Evolutionary conservation across 2,113 vertebrate genomes (phyloP), one percentile per base, ranked within the genome.

Genomic region (Orycteropus afer): DNA sequence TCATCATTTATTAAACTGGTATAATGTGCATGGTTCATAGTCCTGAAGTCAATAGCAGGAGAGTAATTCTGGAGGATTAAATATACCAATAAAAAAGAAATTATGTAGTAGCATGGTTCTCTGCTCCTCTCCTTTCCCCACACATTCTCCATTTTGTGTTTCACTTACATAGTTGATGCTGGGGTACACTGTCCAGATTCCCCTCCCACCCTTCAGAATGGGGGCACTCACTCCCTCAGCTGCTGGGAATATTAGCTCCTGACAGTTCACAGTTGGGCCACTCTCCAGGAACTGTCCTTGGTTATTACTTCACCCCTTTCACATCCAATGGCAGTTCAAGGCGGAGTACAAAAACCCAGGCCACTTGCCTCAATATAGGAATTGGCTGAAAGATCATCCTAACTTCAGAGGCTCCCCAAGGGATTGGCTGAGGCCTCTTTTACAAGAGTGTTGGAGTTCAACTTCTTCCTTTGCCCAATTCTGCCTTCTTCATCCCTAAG

Each of bases 1-100:
- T 99, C 99, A 94, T 98, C 98, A 97, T 99, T 99, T 98, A 99
- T 99, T 93, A 98, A 98, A 93, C 99, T 99, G 96, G 99, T 99
- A 92, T 99, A 99, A 98, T 98, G 99, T 83, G 97, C 98, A 98
- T 99, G 97, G 97, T 99, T 99, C 97, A 99, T 97, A 96, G 98
- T 98, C 97, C 99, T 99, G 98, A 99, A 99, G 98, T 99, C 99
- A 97, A 99, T 99, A 77, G 99, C 98, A 93, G 98, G 97, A 91
- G 97, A 97, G 57, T 95, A 98, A 98, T 98, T 99, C 99, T 99
- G 98, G 93, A 97, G 98, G 93, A 97, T 98, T 47, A 98, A 97
- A 96, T 89, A 96, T 92, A 98, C 97, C 96, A 97, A 94, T 95
- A 89, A 89, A 92, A 95, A 97, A 94, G 77, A 97, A 97, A 90